Evolutionary conservation across 2,797 vertebrate species (phyloP).

Genomic region (Simalia tracyae): DNA sequence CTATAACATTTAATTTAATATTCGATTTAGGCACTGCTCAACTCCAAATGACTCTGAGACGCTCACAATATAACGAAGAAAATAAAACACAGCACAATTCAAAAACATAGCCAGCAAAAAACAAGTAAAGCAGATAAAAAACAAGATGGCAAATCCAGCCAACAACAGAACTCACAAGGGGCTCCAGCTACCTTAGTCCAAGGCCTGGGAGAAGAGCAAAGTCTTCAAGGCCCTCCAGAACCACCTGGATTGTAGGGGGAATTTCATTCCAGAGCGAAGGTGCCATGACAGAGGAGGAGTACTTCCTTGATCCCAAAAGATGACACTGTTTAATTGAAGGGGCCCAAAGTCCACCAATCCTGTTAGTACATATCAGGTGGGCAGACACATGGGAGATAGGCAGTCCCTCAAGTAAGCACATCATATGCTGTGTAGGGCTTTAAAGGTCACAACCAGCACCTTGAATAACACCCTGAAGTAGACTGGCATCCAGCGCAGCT

Average conservation of each 20-base stretch:
- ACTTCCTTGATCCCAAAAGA: not conserved
- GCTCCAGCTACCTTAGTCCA: not conserved
- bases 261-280: not conserved
- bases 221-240: not conserved
- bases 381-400: not conserved
- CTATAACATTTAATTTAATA: not conserved
- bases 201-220: not conserved
- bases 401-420: not conserved
- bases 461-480: not conserved
- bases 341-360: not conserved
- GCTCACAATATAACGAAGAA: not conserved
- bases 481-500: not conserved
- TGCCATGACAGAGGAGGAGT: not conserved
- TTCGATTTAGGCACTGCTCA: not conserved
- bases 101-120: not conserved
- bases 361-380: not conserved
- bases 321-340: not conserved
- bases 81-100: not conserved
- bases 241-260: not conserved
- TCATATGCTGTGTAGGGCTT: not conserved
- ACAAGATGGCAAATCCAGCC: not conserved
- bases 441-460: not conserved
- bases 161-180: not conserved
- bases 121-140: not conserved
- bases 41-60: not conserved